phyloP scores from a whole-genome alignment of 1,140 invertebrate genomes.

The Drosophila seguyi region DNA sequence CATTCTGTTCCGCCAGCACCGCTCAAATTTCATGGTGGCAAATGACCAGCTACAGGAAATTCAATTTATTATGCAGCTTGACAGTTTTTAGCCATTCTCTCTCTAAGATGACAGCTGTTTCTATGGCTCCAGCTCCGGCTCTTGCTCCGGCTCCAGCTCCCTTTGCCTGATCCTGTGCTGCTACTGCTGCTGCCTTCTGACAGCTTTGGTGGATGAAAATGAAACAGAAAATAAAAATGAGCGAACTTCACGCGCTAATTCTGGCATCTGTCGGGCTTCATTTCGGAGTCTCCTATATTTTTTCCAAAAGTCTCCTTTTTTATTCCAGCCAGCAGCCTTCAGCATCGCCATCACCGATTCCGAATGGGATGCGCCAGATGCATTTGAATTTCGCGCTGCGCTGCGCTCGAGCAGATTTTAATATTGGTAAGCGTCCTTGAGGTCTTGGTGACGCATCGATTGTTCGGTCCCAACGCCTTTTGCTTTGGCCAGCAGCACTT shows the following conservation, averaged over 20 bases:
- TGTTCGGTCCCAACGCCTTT: constrained; percentile 22
- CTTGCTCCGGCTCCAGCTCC: constrained; percentile 3
- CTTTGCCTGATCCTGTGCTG: constrained; percentile 20
- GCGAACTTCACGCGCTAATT: constrained; percentile 70
- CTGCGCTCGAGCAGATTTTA: constrained; percentile 76
- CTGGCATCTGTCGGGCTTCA: constrained; percentile 66
- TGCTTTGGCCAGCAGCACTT: constrained; percentile 48
- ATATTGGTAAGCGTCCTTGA: constrained; percentile 78
- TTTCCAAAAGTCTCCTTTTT: constrained; percentile 7
- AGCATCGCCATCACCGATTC: constrained; percentile 49
- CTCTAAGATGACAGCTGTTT: constrained; percentile 67
- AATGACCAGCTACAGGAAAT: constrained; percentile 79
- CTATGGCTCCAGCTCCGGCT: constrained; percentile 18
- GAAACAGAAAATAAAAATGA: constrained; percentile 55
- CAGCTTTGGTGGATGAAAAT: constrained; percentile 37
- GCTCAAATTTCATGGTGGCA: constrained; percentile 64
- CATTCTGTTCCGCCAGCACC: constrained; percentile 14
- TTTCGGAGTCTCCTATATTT: constrained; percentile 43
- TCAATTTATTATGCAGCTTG: constrained; percentile 82
- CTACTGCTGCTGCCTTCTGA: constrained; percentile 28
- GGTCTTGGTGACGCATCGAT: constrained; percentile 42
- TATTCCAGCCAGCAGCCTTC: not conserved
- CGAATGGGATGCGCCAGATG: constrained; percentile 71
- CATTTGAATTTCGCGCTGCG: constrained; percentile 81
- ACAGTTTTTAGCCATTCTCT: constrained; percentile 71